phyloP scores from a whole-genome alignment of 2,113 vertebrate species.

The Dascyllus trimaculatus region DNA sequence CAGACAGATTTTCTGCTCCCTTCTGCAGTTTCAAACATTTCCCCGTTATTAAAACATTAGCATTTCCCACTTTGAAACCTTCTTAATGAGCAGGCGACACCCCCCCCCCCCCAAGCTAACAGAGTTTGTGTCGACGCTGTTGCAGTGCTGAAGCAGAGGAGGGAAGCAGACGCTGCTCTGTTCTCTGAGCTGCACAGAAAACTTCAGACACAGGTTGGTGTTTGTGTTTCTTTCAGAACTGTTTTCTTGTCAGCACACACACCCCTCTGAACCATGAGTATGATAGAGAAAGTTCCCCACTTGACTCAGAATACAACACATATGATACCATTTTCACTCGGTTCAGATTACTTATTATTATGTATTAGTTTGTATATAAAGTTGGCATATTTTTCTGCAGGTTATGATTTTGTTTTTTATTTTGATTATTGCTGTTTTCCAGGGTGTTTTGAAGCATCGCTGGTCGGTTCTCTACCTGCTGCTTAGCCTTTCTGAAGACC shows the following conservation, averaged over 20 bases:
- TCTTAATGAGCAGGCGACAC: too few species aligned
- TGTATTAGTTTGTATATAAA: too few species aligned
- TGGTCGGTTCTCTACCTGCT: slow-evolving; percentile 98
- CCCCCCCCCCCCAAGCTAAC: too few species aligned
- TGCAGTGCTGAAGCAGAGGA: slow-evolving; percentile 93
- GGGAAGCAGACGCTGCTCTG: slow-evolving; percentile 92
- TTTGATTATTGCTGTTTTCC: slow-evolving; percentile 15
- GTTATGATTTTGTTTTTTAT: background rate
- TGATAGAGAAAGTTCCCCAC: background rate
- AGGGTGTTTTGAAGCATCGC: slow-evolving; percentile 96
- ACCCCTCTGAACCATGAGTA: background rate
- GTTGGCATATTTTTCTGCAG: too few species aligned
- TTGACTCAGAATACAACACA: too few species aligned
- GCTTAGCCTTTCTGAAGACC: slow-evolving; percentile 97
- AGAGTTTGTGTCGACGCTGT: slow-evolving; percentile 18
- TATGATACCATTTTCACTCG: too few species aligned
- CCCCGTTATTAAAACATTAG: too few species aligned
- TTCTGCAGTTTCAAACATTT: too few species aligned
- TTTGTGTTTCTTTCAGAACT: background rate
- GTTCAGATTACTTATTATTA: too few species aligned
- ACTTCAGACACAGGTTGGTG: slow-evolving; percentile 92
- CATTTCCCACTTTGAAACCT: too few species aligned
- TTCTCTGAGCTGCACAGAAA: slow-evolving; percentile 97
- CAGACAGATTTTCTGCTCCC: too few species aligned
- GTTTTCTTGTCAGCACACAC: too few species aligned